Percentiles rank a stretch among this genome's conserved stretches.
phyloP scores from a whole-genome alignment of 2,888 invertebrate species.

The Notodonta ziczac region DNA sequence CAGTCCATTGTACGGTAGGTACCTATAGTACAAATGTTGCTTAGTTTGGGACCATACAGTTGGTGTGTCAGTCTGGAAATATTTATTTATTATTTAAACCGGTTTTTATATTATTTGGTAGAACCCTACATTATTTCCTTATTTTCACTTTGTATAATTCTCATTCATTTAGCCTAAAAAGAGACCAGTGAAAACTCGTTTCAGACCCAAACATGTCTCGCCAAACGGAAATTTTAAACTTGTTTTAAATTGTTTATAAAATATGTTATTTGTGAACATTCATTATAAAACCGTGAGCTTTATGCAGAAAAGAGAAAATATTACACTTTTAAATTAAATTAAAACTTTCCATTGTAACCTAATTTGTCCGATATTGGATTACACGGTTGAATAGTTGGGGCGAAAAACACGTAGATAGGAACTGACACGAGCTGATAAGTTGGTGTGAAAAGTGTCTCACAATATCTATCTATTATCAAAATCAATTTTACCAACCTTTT shows the following conservation, averaged over 20 bases:
- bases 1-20: no score
- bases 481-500: neutral
- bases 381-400: slow-evolving; percentile 17
- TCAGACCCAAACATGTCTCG: neutral
- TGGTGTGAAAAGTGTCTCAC: slow-evolving; percentile 1
- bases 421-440: slow-evolving; percentile 11
- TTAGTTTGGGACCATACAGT: no score
- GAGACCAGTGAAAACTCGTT: neutral
- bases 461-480: neutral
- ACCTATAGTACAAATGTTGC: no score
- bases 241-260: neutral
- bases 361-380: slow-evolving; percentile 23
- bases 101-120: no score
- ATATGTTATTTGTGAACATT: neutral
- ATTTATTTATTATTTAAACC: no score
- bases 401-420: slow-evolving; percentile 21
- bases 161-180: neutral
- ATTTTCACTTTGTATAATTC: no score
- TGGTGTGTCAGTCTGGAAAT: no score
- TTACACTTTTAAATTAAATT: neutral
- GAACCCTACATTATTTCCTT: no score
- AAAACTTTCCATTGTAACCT: slow-evolving; percentile 24
- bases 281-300: neutral
- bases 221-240: neutral
- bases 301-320: neutral